A percentile compares a stretch with the other conserved stretches of the same genome.
These are phyloP conservation scores for Esperia sulphurella DNA, from an alignment of 2,888 invertebrate genomes.

Conservation along the genomic window DNA sequence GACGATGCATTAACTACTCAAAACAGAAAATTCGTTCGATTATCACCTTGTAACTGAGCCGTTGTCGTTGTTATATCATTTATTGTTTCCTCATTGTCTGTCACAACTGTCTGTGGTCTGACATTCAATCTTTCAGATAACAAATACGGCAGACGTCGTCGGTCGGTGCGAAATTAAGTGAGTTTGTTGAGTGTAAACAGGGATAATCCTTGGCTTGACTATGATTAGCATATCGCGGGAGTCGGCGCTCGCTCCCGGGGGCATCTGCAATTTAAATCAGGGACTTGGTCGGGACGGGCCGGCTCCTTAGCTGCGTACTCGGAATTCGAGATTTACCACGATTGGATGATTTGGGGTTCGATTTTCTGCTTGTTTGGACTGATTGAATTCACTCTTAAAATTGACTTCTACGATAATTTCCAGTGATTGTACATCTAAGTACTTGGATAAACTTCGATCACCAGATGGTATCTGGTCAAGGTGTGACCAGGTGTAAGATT, in stretches of 20 bases:
- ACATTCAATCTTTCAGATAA: slow-evolving; percentile 19
- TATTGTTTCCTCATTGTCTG: not conserved
- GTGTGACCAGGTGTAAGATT: no score
- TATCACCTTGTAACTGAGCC: no score
- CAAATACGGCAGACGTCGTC: slow-evolving; percentile 65
- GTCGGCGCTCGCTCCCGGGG: slow-evolving; percentile 70
- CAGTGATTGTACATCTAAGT: slow-evolving; percentile 17
- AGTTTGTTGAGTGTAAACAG: slow-evolving; percentile 80
- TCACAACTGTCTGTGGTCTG: not conserved
- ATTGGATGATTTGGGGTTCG: slow-evolving; percentile 76
- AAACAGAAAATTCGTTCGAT: no score
- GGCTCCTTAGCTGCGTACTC: slow-evolving; percentile 70
- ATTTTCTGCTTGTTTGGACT: slow-evolving; percentile 75
- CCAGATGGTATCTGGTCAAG: not conserved
- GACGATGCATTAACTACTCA: no score
- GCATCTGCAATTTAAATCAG: slow-evolving; percentile 79
- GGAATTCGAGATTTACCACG: slow-evolving; percentile 75
- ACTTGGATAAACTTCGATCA: not conserved
- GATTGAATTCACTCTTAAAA: slow-evolving; percentile 68
- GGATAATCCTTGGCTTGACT: slow-evolving; percentile 78
- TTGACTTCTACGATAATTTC: slow-evolving; percentile 49
- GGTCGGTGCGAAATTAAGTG: slow-evolving; percentile 75
- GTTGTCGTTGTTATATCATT: not conserved
- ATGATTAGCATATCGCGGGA: slow-evolving; percentile 78
- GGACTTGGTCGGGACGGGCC: slow-evolving; percentile 70